Conservation (phyloP, 2,888 invertebrate genomes). For the Polylopha cassiicola region DNA sequence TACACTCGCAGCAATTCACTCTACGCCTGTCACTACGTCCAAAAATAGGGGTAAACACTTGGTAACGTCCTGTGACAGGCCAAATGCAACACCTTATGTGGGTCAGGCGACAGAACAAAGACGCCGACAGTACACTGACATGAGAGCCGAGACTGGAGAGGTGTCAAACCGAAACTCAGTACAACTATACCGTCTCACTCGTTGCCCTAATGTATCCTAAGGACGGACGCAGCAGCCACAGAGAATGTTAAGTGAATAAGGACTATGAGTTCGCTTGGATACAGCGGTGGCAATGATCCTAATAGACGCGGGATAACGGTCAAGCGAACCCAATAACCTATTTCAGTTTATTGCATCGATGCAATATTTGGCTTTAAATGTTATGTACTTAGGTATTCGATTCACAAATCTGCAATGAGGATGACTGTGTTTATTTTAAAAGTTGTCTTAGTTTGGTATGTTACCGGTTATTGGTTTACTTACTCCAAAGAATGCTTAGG, state of each 20-base stretch:
- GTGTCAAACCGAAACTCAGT: neutral
- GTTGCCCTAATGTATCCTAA: neutral
- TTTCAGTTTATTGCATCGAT: constrained; percentile 1
- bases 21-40: too few species aligned
- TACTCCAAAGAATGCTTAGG: too few species aligned
- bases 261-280: constrained; percentile 33
- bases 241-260: constrained; percentile 2
- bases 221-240: constrained; percentile 1
- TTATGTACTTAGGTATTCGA: too few species aligned
- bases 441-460: too few species aligned
- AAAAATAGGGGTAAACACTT: constrained; percentile 39
- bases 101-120: constrained; percentile 57
- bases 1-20: too few species aligned
- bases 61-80: constrained; percentile 40
- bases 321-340: constrained; percentile 13
- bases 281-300: constrained; percentile 46
- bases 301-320: constrained; percentile 24
- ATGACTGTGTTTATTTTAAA: too few species aligned
- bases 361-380: neutral
- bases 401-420: too few species aligned
- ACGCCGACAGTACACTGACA: constrained; percentile 50
- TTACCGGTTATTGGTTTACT: too few species aligned
- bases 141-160: constrained; percentile 11
- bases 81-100: constrained; percentile 45
- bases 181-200: constrained; percentile 3